Percentiles rank a stretch among this genome's conserved stretches.
Conservation (phyloP, 2,113 vertebrate genomes). For the Chloropsis cyanopogon region DNA sequence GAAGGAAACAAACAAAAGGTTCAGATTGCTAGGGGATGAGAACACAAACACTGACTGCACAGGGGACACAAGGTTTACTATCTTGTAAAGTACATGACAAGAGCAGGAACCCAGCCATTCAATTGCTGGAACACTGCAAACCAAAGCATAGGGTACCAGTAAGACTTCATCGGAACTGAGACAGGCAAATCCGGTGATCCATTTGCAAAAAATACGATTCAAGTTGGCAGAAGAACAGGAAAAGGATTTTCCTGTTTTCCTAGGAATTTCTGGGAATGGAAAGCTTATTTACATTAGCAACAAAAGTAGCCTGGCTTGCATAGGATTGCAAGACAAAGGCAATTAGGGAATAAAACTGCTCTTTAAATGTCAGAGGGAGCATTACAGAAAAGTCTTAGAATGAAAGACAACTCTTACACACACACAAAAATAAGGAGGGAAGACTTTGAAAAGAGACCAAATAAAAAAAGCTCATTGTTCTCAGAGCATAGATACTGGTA, state of each 20-base stretch:
- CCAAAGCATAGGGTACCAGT: neutral
- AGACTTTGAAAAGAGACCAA: neutral
- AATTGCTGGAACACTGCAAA: neutral
- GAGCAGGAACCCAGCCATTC: neutral
- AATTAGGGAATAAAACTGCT: neutral
- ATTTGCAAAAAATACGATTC: neutral
- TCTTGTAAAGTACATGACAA: neutral
- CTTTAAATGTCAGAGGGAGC: neutral
- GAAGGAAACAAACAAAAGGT: neutral
- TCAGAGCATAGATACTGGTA: neutral
- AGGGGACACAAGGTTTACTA: neutral
- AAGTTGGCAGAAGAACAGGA: neutral
- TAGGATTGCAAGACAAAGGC: neutral
- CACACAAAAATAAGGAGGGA: neutral
- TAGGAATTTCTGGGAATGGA: neutral
- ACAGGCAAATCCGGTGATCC: neutral
- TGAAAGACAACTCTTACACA: neutral
- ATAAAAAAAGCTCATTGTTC: neutral
- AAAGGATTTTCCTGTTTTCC: neutral
- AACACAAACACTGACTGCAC: neutral
- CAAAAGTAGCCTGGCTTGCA: neutral
- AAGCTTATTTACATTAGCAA: constrained; percentile 6
- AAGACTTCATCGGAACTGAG: neutral
- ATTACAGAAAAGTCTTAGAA: neutral
- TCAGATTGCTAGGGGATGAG: neutral